A percentile compares a stretch with the other conserved stretches of the same genome.
Conservation (phyloP, 2,113 vertebrate genomes). For the Bubalus kerabau region DNA sequence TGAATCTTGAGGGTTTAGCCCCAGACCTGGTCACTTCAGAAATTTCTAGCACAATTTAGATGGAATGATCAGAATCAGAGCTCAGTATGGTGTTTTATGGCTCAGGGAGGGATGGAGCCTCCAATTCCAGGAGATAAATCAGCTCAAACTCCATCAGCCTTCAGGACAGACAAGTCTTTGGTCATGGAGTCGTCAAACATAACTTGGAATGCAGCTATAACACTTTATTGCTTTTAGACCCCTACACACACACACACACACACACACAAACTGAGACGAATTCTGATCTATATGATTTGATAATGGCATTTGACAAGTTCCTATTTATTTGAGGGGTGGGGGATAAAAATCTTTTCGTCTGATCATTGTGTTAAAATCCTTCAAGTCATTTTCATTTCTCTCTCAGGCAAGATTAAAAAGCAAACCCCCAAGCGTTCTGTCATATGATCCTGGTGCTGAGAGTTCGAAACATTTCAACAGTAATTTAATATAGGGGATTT, state of each 20-base stretch:
- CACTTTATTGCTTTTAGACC: constrained; percentile 62
- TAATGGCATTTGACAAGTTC: constrained; percentile 67
- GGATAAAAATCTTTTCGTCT: constrained; percentile 55
- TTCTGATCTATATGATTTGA: constrained; percentile 66
- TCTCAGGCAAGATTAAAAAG: constrained; percentile 64
- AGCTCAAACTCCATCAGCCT: constrained; percentile 40
- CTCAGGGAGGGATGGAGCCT: neutral
- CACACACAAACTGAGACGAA: constrained; percentile 53
- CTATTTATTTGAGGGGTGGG: constrained; percentile 63
- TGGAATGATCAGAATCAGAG: neutral
- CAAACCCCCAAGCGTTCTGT: constrained; percentile 46
- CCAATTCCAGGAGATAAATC: constrained; percentile 51
- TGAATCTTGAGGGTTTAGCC: neutral
- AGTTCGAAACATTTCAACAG: constrained; percentile 64
- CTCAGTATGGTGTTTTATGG: neutral
- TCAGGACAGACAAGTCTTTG: constrained; percentile 58
- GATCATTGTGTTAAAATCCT: constrained; percentile 58
- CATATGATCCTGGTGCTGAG: constrained; percentile 41
- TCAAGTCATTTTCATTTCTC: constrained; percentile 69
- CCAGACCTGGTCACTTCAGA: neutral
- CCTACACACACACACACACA: neutral
- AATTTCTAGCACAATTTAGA: neutral
- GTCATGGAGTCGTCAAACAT: constrained; percentile 51
- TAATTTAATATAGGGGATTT: constrained; percentile 66
- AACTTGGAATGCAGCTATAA: constrained; percentile 66